Percentiles rank a stretch among this genome's conserved stretches.
Conservation (phyloP, 53 echinoderm and acorn worm genomes). For the Arbacia lixula region DNA sequence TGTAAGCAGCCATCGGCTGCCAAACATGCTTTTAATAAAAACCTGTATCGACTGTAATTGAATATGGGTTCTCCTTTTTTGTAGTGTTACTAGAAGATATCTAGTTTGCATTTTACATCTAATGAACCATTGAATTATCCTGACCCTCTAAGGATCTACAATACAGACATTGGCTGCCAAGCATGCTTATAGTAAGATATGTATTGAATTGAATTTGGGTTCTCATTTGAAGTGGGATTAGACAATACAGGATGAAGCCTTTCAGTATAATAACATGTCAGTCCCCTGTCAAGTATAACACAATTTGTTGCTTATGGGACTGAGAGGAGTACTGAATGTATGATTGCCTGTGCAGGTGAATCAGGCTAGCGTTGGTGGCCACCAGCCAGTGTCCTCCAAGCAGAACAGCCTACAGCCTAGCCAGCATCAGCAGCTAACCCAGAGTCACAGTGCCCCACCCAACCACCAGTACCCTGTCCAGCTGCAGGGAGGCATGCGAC, state of each 20-base stretch:
- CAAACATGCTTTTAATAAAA: too few species aligned
- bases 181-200: not conserved
- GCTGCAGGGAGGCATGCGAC: not conserved
- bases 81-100: too few species aligned
- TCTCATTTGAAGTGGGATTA: not conserved
- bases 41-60: too few species aligned
- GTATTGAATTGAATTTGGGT: not conserved
- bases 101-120: too few species aligned
- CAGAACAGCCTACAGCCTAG: not conserved
- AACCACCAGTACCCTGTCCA: conserved; percentile 16
- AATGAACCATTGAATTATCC: too few species aligned
- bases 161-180: not conserved
- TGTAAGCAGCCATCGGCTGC: too few species aligned
- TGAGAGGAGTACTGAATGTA: too few species aligned
- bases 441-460: conserved; percentile 61
- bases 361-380: conserved; percentile 2
- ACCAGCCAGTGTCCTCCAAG: conserved; percentile 9
- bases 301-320: too few species aligned
- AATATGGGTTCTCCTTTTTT: too few species aligned
- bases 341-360: not conserved
- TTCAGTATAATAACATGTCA: too few species aligned
- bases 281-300: too few species aligned
- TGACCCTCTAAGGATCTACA: not conserved
- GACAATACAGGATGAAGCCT: too few species aligned
- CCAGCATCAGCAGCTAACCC: conserved; percentile 63